Base-by-base conservation (phyloP, 2,113 vertebrate species). In the Theristicus caerulescens region DNA sequence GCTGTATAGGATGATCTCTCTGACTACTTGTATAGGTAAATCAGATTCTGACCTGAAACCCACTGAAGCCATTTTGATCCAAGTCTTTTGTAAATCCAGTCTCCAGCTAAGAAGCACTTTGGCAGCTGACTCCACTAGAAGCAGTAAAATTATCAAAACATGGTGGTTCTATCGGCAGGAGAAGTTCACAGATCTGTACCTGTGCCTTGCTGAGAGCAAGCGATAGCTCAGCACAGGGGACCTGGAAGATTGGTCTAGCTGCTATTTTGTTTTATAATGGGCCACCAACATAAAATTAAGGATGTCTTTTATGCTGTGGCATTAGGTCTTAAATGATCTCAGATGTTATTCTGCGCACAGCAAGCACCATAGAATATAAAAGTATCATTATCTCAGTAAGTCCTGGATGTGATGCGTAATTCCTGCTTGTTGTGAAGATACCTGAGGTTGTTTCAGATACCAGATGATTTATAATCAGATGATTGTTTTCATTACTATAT, bases 261-360 rank as follows among this genome's bases (percentile, higher is more conserved):
- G 20, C 44, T 31, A n/a, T 27, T 70, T 71, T 73, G 11, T 49
- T 90, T 82, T 71, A 64, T 65, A 82, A 29, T 47, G 36, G 40
- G 8, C 6, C 26, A 65, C 26, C 7, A 64, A 26, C 26, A 76
- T 51, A 85, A 87, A 92, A 92, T 67, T 74, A 64, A 59, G n/a
- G 7, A 27, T 42, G 4, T 21, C 1, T 92, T 74, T 66, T 54
- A 74, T 0, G 0, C 4, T 31, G 8, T 54, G 16, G 9, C 12
- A 6, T 54, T 74, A 51, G 17, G 20, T 58, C 38, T 91, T 66
- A 54, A 84, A 59, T 76, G 0, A 67, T 54, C 31, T 77, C 38
- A 9, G 40, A 3, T 2, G 1, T 52, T 57, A 25, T 55, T 93
- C 67, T 46, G n/a, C 5, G 1, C 36, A 54, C 5, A 29, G 47